Conservation (phyloP, 1,140 invertebrate species). For the Cotesia vestalis region DNA sequence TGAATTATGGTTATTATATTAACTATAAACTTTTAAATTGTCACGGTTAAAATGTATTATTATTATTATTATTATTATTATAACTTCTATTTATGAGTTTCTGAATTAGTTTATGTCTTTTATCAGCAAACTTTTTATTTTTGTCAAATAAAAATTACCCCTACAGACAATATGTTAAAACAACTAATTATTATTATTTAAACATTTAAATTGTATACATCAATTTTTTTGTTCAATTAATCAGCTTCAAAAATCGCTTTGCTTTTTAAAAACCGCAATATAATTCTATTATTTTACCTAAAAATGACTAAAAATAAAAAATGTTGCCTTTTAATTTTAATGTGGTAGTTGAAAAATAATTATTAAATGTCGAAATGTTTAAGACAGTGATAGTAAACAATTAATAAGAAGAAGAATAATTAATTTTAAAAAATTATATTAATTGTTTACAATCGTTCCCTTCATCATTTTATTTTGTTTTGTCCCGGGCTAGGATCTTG, state of each 20-base stretch:
- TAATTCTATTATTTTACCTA: constrained; percentile 43
- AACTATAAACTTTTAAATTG: too few relatives aligned
- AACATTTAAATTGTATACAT: constrained; percentile 55
- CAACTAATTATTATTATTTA: constrained; percentile 64
- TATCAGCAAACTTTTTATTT: too few relatives aligned
- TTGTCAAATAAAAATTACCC: not conserved
- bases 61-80: too few relatives aligned
- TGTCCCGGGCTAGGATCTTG: constrained; percentile 67
- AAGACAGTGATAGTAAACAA: constrained; percentile 37
- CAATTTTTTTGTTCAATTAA: constrained; percentile 59
- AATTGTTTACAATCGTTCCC: constrained; percentile 17
- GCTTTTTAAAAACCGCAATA: constrained; percentile 59
- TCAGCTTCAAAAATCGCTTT: constrained; percentile 59
- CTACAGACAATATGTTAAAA: not conserved
- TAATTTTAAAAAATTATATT: not conserved
- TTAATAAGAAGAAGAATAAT: not conserved
- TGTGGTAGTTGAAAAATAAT: constrained; percentile 25
- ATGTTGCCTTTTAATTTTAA: constrained; percentile 49
- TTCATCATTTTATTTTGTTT: constrained; percentile 52
- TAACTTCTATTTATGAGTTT: too few relatives aligned
- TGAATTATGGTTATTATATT: constrained; percentile 63
- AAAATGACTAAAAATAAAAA: constrained; percentile 45
- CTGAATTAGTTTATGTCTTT: too few relatives aligned
- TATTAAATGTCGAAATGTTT: constrained; percentile 43
- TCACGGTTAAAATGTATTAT: too few relatives aligned